Evolutionary conservation across 2,888 invertebrate species (phyloP).

Genomic region (Drosophila cracens): DNA sequence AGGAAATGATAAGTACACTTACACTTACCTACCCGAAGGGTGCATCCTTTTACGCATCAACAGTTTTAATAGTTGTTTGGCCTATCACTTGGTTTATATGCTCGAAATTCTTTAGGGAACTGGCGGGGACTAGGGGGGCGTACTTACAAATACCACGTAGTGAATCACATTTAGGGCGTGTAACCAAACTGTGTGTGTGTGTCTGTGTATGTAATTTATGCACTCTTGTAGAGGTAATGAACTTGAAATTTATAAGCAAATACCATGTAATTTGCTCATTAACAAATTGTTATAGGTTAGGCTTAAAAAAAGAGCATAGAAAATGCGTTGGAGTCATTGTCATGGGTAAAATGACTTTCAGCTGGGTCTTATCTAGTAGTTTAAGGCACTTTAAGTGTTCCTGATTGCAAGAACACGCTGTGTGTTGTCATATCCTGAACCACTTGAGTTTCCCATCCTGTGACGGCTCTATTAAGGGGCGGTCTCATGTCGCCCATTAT

Average conservation of each 20-base stretch:
- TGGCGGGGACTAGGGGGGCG: constrained; percentile 23
- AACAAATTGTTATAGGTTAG: constrained; percentile 66
- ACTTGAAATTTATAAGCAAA: constrained; percentile 53
- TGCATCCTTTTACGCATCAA: constrained; percentile 74
- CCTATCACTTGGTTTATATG: constrained; percentile 40
- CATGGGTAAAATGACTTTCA: constrained; percentile 6
- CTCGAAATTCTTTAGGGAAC: constrained; percentile 30
- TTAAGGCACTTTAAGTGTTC: constrained; percentile 2
- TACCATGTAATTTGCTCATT: constrained; percentile 72
- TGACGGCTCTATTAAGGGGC: constrained; percentile 14
- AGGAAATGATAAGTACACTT: constrained; percentile 61
- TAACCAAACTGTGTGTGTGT: constrained; percentile 22
- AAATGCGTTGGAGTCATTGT: constrained; percentile 23
- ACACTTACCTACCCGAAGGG: constrained; percentile 35
- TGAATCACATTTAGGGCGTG: constrained; percentile 67
- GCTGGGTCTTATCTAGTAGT: constrained; percentile 26
- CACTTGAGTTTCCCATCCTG: constrained; percentile 49
- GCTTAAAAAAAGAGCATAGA: not conserved
- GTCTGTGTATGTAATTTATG: constrained; percentile 42
- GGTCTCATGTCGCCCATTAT: constrained; percentile 51
- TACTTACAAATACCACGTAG: constrained; percentile 10
- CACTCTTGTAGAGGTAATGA: constrained; percentile 46
- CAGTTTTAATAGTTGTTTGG: constrained; percentile 65
- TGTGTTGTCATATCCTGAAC: constrained; percentile 23
- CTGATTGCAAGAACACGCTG: constrained; percentile 23